These are phyloP conservation scores for Disparrhopalites patrizii DNA, from an alignment of 2,888 invertebrate species.

Conservation along the genomic window DNA sequence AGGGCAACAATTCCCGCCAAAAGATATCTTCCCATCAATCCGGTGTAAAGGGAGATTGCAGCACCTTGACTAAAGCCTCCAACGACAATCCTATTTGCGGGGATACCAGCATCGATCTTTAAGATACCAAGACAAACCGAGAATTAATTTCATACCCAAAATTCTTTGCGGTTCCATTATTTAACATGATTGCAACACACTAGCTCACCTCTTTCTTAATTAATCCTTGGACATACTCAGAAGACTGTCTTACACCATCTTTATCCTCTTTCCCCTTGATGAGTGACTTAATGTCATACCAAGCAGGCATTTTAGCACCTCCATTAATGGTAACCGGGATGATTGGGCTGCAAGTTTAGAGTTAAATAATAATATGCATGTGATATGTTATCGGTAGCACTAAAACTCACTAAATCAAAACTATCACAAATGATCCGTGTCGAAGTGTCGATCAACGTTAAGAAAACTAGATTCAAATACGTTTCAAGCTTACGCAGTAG, in stretches of 20 bases:
- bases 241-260: conserved; percentile 14
- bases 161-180: background rate
- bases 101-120: conserved; percentile 62
- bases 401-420: background rate
- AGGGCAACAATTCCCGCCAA: conserved; percentile 85
- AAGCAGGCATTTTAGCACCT: conserved; percentile 29
- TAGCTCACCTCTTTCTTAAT: conserved; percentile 22
- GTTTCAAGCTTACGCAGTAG: conserved; percentile 24
- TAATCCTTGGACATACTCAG: conserved; percentile 8
- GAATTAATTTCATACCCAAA: background rate
- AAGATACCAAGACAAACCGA: background rate
- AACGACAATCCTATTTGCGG: conserved; percentile 74
- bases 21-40: conserved; percentile 73
- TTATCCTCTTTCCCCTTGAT: conserved; percentile 17
- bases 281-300: conserved; percentile 30
- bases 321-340: conserved; percentile 27
- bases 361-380: background rate
- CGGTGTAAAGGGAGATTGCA: conserved; percentile 90
- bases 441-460: background rate
- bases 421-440: background rate
- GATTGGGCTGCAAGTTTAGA: conserved; percentile 5
- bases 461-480: background rate
- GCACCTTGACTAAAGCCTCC: conserved; percentile 99
- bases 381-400: background rate
- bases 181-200: background rate